Base-by-base conservation (phyloP, 2,888 invertebrate genomes). In the Eupithecia dodoneata region DNA sequence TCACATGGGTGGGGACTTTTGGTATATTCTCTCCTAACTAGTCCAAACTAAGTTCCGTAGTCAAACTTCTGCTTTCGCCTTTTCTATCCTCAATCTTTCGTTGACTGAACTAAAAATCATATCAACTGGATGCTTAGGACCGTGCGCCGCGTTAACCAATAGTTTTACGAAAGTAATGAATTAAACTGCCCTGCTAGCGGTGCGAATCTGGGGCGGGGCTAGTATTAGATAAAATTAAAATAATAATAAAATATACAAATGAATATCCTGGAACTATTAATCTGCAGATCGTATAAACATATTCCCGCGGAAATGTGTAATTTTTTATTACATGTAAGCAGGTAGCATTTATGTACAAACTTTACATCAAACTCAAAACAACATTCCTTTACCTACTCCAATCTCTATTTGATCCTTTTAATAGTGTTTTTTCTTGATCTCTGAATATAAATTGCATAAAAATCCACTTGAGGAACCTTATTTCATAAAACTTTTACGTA, bases 401-500 rank as follows among this genome's bases (percentile, higher is more conserved):
- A 52, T 59, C 55, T 59, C 7, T 59, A 59, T 59, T 52, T 15
- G 47, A 10, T 15, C 3, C 7, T 0, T 55, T 55, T n/a, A 55
- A n/a, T n/a, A 55, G n/a, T 55, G 6, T 59, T 10, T 63, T 30
- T 1, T 59, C 18, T 59, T 30, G 10, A 70, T 18, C 45, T n/a
- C 18, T 30, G n/a, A 69, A 59, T 59, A 59, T 59, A 69, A 74
- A 69, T 76, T 69, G 41, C n/a, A 76, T 65, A 71, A 72, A 67
- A 70, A 69, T 72, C 67, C 59, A 73, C 69, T 74, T 41, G 63
- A 73, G 45, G 45, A 74, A 76, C 74, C 74, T 76, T 76, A 73
- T 71, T 77, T 75, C 76, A 77, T 75, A 75, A 76, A 78, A 76
- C 44, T 74, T 79, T 71, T 75, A 6, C 47, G 73, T 77, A 79